These are phyloP conservation scores for Apamea anceps DNA, from an alignment of 2,888 invertebrate species.

Conservation along the genomic window DNA sequence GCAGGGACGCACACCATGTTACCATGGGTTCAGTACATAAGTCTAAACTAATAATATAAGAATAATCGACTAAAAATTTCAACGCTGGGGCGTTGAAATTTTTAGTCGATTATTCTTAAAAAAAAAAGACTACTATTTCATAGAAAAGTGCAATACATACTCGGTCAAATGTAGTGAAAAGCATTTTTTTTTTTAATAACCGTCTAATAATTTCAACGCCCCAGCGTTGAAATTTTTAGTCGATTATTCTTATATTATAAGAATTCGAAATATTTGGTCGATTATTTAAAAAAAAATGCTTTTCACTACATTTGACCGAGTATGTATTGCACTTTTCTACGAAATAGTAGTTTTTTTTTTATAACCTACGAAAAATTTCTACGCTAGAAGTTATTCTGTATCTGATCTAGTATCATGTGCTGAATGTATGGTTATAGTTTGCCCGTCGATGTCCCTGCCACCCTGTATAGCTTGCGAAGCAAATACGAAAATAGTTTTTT, in stretches of 20 bases:
- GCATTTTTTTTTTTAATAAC: too few species aligned
- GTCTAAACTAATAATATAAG: too few species aligned
- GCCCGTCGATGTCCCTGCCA: not conserved
- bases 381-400: not conserved
- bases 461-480: not conserved
- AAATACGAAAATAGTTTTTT: not conserved
- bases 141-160: too few species aligned
- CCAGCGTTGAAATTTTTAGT: not conserved
- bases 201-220: too few species aligned
- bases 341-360: not conserved
- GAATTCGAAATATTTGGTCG: not conserved
- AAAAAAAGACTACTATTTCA: too few species aligned
- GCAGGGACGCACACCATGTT: not conserved
- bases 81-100: too few species aligned
- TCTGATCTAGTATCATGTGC: not conserved
- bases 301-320: not conserved
- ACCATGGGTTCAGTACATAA: not conserved
- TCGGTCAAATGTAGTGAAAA: too few species aligned
- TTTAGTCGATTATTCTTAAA: too few species aligned
- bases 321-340: not conserved
- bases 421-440: not conserved
- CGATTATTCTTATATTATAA: too few species aligned
- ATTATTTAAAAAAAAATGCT: not conserved
- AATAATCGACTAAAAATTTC: too few species aligned
- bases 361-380: not conserved